Base-by-base conservation (phyloP, 2,797 vertebrate genomes). In the Tenualosa thibaudeaui region DNA sequence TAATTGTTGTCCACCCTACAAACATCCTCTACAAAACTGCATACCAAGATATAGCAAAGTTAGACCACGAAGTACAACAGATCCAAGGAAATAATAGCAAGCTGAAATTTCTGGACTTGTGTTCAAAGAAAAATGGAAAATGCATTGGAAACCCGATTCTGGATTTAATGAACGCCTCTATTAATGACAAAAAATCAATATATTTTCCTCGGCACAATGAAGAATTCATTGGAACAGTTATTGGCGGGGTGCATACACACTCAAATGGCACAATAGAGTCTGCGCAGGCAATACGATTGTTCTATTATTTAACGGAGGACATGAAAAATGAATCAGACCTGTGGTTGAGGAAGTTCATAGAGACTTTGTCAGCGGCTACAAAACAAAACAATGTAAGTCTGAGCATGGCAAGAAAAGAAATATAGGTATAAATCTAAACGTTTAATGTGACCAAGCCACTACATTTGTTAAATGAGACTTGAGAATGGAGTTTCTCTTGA, bases 141-240 rank as follows among this genome's bases (percentile, higher is more conserved):
- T 95, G 95, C 3, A 40, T 58, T 60, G 22, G 91, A 84, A 93
- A 91, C 86, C 86, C 86, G n/a, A 86, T 95, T 75, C 86, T 95
- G 54, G 46, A 81, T 0, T 17, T 53, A 8, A 4, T 89, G 84
- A 24, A 3, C n/a, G 0, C 0, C 0, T 19, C 24, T 31, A n/a
- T 84, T 13, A 26, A 37, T 46, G 31, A 31, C 31, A 31, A 31
- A 3, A 1, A 4, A 26, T 0, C 8, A 85, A 51, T 9, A 51
- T 7, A 7, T 90, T 91, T 62, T 31, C 31, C 31, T 31, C 31
- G 31, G 31, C 31, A 31, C 31, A 31, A 85, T 87, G 9, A 89
- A 87, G 6, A 83, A 87, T 49, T 46, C 51, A 9, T 31, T 31
- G 31, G 31, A 31, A 31, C 31, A 31, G 31, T 31, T 31, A 53